Base-by-base conservation (phyloP, 2,888 invertebrate species). In the Atrina japonica region DNA sequence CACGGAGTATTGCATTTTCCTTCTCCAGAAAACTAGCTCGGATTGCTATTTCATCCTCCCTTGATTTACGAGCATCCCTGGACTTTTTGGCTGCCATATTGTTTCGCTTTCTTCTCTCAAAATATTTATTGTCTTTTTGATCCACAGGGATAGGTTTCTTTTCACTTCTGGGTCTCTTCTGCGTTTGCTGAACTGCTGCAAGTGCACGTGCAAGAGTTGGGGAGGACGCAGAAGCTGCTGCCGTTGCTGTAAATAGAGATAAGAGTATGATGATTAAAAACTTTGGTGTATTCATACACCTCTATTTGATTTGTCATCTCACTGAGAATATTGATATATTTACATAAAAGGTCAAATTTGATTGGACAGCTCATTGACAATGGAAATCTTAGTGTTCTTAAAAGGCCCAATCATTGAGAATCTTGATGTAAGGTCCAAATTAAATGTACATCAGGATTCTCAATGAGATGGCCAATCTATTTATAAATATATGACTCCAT, bases 51-150 rank as follows among this genome's bases (percentile, higher is more conserved):
- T 96, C 95, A 90, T 97, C 97, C 88, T 97, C 97, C 30, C 97
- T 92, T 58, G 95, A 93, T 89, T 96, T 94, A 27, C 97, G 92
- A 0, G 96, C 96, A 89, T 97, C 97, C 30, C 97, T 91, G 0
- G 96, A 96, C 89, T 97, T 97, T 91, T 97, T 97, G 0, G 97
- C 97, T 0, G 97, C 97, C 88, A 95, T 94, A 89, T 97, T 97
- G 90, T 97, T 97, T 9, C 96, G 92, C 86, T 95, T 94, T 70
- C 97, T 92, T 52, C 96, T 92, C 89, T 97, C 97, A 89, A 94
- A 97, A 90, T 97, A 97, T 90, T 96, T 96, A 73, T 95, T 95
- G 84, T 97, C 97, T 86, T 97, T 97, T 87, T 95, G 93, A 58
- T 96, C 96, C 0, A 94, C 93, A 0, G 97, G 97, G 64, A 96